Base-by-base conservation (phyloP, 1,140 invertebrate genomes). In the Ganaspis sp. region DNA sequence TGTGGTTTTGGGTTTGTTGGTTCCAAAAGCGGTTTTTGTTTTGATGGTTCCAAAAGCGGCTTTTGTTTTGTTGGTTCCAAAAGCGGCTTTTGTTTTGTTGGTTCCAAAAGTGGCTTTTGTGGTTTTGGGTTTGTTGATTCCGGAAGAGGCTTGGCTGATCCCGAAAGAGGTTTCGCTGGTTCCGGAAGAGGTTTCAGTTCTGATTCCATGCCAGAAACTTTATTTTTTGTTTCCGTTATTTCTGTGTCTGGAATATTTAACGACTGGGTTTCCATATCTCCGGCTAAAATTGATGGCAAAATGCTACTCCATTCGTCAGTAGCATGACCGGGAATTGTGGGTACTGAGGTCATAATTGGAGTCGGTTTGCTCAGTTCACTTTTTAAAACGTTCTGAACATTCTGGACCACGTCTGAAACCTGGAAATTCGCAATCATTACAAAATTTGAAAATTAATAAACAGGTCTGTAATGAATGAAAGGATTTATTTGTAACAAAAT, bases 341-440 rank as follows among this genome's bases (percentile, higher is more conserved):
- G 94, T 0, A 94, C 91, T 0, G 90, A 88, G 49, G 88, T 90
- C 38, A 89, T 88, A 12, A 93, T 91, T 37, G 92, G 90, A 0
- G 91, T 87, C 15, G 92, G 93, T 86, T 94, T 95, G 71, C 92
- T 94, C 84, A 96, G 93, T 90, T 96, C 95, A 53, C 94, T 93
- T 90, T 95, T 96, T 0, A 97, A 87, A 12, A 97, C 95, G 87
- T 94, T 96, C 86, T 97, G 95, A 2, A 97, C 96, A 84, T 95
- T 96, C 58, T 94, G 93, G 0, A 97, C 94, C 6, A 97, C 95
- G 77, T 94, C 95, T 77, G 95, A 94, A 3, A 96, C 94, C 89
- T 95, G 49, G 21, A 83, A 70, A n/a, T n/a, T n/a, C n/a, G n/a
- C n/a, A n/a, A n/a, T n/a, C n/a, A n/a, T n/a, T n/a, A n/a, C n/a